A percentile compares a stretch with the other conserved stretches of the same genome.
These are phyloP conservation scores for Erythrolamprus reginae DNA, from an alignment of 2,113 vertebrate genomes.

Conservation along the genomic window DNA sequence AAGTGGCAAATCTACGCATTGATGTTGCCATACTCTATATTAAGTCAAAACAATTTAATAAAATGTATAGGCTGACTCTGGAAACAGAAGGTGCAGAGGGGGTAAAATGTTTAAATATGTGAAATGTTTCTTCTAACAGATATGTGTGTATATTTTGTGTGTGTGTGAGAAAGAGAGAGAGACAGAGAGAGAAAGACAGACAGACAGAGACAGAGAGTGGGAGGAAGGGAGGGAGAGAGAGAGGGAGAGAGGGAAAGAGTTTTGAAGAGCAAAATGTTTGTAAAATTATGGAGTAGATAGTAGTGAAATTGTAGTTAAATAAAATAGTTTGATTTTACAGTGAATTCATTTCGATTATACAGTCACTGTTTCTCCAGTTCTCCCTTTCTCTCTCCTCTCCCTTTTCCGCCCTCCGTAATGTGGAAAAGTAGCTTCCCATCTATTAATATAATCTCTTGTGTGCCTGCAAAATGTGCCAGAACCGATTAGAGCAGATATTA, in stretches of 20 bases:
- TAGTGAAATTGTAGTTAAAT: conserved; percentile 33
- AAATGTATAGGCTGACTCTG: not conserved
- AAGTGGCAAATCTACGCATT: not conserved
- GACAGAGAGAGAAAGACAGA: too few relatives aligned
- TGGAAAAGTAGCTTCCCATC: conserved; percentile 71
- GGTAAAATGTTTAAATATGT: not conserved
- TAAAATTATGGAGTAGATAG: not conserved
- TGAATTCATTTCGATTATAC: conserved; percentile 54
- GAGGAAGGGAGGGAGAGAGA: fast-evolving
- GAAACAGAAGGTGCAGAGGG: not conserved
- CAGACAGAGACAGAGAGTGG: too few relatives aligned
- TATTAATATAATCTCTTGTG: conserved; percentile 81
- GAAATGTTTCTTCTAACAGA: not conserved
- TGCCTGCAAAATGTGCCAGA: conserved; percentile 92
- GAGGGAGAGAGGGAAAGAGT: fast-evolving
- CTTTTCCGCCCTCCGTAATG: conserved; percentile 48
- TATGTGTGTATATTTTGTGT: not conserved
- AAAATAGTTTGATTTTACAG: conserved; percentile 52
- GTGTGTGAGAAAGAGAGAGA: too few relatives aligned
- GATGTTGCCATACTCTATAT: not conserved
- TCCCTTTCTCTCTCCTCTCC: conserved; percentile 12
- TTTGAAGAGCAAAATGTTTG: not conserved
- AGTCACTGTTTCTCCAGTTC: conserved; percentile 7
- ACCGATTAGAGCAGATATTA: conserved; percentile 99
- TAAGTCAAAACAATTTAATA: conserved; percentile 17